phyloP scores from a whole-genome alignment of 2,113 vertebrate species.

The Pandion haliaetus region DNA sequence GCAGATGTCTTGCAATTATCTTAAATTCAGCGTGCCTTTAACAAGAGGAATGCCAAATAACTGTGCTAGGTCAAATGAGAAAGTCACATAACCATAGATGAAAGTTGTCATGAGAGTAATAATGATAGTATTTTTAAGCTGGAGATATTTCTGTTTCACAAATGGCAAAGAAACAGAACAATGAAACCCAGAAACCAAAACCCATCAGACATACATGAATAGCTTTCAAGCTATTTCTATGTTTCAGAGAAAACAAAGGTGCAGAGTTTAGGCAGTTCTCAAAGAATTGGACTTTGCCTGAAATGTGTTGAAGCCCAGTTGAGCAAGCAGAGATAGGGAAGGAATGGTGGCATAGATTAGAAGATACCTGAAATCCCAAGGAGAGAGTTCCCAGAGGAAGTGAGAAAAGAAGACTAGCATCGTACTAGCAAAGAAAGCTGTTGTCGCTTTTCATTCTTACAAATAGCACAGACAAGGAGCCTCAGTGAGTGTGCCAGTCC shows the following conservation, averaged over 20 bases:
- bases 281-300: background rate
- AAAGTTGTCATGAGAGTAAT: background rate
- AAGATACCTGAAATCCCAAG: background rate
- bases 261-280: background rate
- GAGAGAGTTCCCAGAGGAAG: background rate
- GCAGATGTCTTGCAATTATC: background rate
- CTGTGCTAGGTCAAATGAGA: background rate
- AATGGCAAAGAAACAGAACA: background rate
- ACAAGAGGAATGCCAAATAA: background rate
- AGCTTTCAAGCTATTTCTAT: background rate
- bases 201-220: background rate
- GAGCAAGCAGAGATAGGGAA: background rate
- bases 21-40: background rate
- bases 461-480: background rate
- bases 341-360: background rate
- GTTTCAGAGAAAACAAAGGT: background rate
- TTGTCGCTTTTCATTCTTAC: background rate
- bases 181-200: background rate
- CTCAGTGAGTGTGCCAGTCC: background rate
- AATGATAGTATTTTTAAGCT: background rate
- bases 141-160: background rate
- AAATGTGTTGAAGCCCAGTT: background rate
- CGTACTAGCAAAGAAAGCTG: background rate
- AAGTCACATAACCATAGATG: background rate
- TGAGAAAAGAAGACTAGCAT: background rate